Percentiles rank a stretch among this genome's conserved stretches.
phyloP scores from a whole-genome alignment of 2,888 invertebrate genomes.

The Tenthredo livida region DNA sequence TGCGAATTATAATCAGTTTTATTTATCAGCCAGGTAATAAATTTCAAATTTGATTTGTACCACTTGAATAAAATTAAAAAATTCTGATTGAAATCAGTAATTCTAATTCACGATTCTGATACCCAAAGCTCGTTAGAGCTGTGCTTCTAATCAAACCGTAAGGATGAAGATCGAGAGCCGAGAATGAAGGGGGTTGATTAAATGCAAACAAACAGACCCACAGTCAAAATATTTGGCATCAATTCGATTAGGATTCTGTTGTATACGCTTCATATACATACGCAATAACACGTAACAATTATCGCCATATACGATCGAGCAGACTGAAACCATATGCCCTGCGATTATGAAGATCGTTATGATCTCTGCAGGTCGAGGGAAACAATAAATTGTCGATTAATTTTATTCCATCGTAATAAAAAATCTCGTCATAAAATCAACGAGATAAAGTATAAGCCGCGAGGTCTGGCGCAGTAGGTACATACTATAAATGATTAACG shows the following conservation, averaged over 20 bases:
- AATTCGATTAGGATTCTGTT: background rate
- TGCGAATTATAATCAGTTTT: background rate
- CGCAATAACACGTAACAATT: background rate
- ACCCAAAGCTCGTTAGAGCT: background rate
- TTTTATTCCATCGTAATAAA: background rate
- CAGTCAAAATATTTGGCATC: background rate
- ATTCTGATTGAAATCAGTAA: background rate
- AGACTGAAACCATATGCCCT: background rate
- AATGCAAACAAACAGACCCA: conserved; percentile 8
- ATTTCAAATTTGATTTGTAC: background rate
- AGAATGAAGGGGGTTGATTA: conserved; percentile 6
- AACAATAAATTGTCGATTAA: background rate
- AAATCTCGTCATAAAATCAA: background rate
- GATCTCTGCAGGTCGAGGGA: no score
- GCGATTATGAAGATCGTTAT: background rate
- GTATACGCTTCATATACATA: background rate
- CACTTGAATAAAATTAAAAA: background rate
- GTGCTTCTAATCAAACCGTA: background rate
- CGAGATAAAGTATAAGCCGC: background rate
- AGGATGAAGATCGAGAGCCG: background rate
- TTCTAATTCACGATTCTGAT: background rate
- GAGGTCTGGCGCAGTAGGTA: background rate
- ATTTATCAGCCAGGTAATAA: background rate
- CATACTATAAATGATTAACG: background rate
- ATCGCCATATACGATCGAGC: background rate